Percentiles rank a stretch among this genome's conserved stretches.
Evolutionary conservation across 2,888 invertebrate genomes (phyloP).

Genomic region (Galerucella nymphaeae): DNA sequence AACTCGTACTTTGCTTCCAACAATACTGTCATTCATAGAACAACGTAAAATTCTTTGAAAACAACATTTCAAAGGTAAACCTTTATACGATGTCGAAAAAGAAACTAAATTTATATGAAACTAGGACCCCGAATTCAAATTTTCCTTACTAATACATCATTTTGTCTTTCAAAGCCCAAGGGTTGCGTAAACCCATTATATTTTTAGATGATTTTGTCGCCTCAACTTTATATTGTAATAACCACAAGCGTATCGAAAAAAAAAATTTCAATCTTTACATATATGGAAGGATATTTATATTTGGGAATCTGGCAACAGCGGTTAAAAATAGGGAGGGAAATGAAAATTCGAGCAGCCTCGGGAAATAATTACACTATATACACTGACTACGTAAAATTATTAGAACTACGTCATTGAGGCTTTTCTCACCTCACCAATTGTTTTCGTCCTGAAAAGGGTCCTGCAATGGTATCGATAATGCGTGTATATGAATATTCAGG

Average conservation of each 20-base stretch:
- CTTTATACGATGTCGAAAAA: not conserved
- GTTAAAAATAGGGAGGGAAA: too few relatives aligned
- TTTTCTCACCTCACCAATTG: conserved; percentile 23
- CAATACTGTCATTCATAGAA: not conserved
- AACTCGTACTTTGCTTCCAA: not conserved
- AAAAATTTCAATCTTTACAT: conserved; percentile 16
- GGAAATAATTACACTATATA: too few relatives aligned
- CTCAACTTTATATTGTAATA: conserved; percentile 34
- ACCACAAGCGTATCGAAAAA: conserved; percentile 14
- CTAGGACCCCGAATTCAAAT: conserved; percentile 30
- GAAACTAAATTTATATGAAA: conserved; percentile 3
- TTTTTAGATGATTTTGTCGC: conserved; percentile 29
- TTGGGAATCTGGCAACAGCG: too few relatives aligned
- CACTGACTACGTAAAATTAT: too few relatives aligned
- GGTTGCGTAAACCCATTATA: conserved; percentile 38
- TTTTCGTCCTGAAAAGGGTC: conserved; percentile 21
- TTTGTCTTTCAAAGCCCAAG: conserved; percentile 42
- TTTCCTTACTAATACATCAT: conserved; percentile 39
- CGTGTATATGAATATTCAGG: conserved; percentile 43
- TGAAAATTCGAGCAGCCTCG: too few relatives aligned
- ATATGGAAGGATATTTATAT: too few relatives aligned
- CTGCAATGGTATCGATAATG: conserved; percentile 18
- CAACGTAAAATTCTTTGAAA: not conserved
- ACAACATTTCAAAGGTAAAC: too few relatives aligned
- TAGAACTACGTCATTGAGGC: conserved; percentile 27